Percentiles rank a stretch among this genome's conserved stretches.
Evolutionary conservation across 2,888 invertebrate genomes (phyloP).

Genomic region (Caenorhabditis parvicauda): DNA sequence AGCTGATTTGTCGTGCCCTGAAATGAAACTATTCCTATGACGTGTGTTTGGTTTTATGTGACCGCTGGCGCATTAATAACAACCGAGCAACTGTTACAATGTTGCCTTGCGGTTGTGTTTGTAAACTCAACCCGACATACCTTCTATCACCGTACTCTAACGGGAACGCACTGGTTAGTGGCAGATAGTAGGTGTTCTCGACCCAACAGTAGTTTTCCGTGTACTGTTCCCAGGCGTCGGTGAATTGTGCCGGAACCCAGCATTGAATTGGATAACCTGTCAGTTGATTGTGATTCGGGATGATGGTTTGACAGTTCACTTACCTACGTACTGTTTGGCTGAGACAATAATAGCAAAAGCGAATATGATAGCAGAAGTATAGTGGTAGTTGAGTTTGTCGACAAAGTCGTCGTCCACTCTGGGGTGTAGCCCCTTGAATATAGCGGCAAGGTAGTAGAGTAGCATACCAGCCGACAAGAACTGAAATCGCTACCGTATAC

Average conservation of each 20-base stretch:
- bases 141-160: slow-evolving; percentile 63
- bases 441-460: slow-evolving; percentile 63
- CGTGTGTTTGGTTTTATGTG: neutral
- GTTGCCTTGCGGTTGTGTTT: too few species aligned
- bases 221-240: slow-evolving; percentile 67
- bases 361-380: slow-evolving; percentile 63
- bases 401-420: slow-evolving; percentile 63
- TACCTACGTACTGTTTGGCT: slow-evolving; percentile 63
- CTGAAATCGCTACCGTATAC: too few species aligned
- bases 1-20: slow-evolving; percentile 62
- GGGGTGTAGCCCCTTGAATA: slow-evolving; percentile 63
- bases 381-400: slow-evolving; percentile 61
- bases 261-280: slow-evolving; percentile 62
- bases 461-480: slow-evolving; percentile 62
- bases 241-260: slow-evolving; percentile 68
- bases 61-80: too few species aligned
- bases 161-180: slow-evolving; percentile 64
- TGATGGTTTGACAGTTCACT: slow-evolving; percentile 7
- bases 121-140: slow-evolving; percentile 31
- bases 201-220: slow-evolving; percentile 68
- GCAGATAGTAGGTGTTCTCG: slow-evolving; percentile 67
- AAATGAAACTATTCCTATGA: too few species aligned
- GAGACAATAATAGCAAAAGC: slow-evolving; percentile 64
- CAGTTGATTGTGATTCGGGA: too few species aligned
- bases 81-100: slow-evolving; percentile 2